Percentiles rank a stretch among this genome's conserved stretches.
Evolutionary conservation across 1,140 invertebrate genomes (phyloP).

Genomic region (Drosophila ironensis): DNA sequence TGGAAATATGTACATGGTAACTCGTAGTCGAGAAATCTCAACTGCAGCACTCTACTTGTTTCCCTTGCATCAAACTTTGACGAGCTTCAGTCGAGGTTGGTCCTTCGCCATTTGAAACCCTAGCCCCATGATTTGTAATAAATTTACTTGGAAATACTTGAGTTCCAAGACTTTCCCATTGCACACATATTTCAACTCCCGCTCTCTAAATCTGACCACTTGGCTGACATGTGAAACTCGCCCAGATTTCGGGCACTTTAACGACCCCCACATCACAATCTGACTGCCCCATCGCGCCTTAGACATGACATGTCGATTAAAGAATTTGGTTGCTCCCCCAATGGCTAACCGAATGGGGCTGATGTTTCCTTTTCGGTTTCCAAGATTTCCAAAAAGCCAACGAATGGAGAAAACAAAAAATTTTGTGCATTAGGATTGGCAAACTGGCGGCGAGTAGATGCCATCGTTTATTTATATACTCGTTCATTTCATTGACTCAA

Average conservation of each 20-base stretch:
- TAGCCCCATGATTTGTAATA: no score
- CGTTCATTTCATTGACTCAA: slow-evolving; percentile 53
- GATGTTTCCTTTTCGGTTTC: slow-evolving; percentile 9
- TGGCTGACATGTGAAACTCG: slow-evolving; percentile 1
- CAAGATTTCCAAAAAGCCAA: slow-evolving; percentile 5
- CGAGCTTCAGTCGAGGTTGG: no score
- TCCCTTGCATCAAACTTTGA: no score
- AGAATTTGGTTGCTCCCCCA: slow-evolving; percentile 7
- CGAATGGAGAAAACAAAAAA: not conserved
- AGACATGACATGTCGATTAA: slow-evolving; percentile 38
- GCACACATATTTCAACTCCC: not conserved
- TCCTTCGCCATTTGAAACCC: no score
- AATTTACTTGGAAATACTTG: no score
- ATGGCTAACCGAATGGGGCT: slow-evolving; percentile 1
- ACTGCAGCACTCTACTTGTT: no score
- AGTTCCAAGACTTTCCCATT: no score
- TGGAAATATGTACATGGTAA: no score
- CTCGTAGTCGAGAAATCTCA: no score
- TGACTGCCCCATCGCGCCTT: slow-evolving; percentile 30
- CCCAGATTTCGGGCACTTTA: slow-evolving; percentile 27
- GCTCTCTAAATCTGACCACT: not conserved
- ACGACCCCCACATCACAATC: slow-evolving; percentile 31
- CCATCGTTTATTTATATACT: slow-evolving; percentile 65
- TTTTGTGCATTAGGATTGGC: slow-evolving; percentile 24
- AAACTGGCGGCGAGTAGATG: slow-evolving; percentile 14